Evolutionary conservation across 2,888 invertebrate genomes (phyloP).

Genomic region (Escarpia spicata): DNA sequence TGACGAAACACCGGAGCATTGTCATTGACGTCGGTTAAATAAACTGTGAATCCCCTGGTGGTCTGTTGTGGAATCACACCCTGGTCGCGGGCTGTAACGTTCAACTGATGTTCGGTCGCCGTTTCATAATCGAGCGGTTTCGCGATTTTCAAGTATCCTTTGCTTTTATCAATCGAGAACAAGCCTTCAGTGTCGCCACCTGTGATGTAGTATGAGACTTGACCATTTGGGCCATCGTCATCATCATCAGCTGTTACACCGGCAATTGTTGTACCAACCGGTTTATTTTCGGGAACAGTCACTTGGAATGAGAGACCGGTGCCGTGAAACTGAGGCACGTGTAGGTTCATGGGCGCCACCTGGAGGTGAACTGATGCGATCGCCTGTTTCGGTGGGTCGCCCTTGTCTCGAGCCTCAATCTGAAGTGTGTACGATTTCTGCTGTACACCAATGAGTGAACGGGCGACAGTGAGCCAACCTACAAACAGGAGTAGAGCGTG

Average conservation of each 20-base stretch:
- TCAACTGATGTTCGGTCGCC: slow-evolving; percentile 83
- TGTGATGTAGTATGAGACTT: slow-evolving; percentile 88
- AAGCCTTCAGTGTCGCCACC: slow-evolving; percentile 79
- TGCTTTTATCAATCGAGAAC: slow-evolving; percentile 80
- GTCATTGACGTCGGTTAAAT: slow-evolving; percentile 86
- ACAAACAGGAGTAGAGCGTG: slow-evolving; percentile 36
- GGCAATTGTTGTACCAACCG: slow-evolving; percentile 87
- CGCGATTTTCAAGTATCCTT: slow-evolving; percentile 83
- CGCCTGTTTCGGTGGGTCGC: slow-evolving; percentile 86
- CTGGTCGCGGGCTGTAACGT: slow-evolving; percentile 87
- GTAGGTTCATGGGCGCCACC: slow-evolving; percentile 81
- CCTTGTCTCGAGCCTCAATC: slow-evolving; percentile 84
- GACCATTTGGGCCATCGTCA: slow-evolving; percentile 82
- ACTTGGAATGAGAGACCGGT: slow-evolving; percentile 78
- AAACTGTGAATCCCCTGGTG: slow-evolving; percentile 83
- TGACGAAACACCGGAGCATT: slow-evolving; percentile 89
- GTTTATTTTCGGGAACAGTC: slow-evolving; percentile 84
- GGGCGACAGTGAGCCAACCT: slow-evolving; percentile 78
- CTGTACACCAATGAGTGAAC: slow-evolving; percentile 68
- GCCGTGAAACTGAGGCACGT: slow-evolving; percentile 77
- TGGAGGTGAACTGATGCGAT: slow-evolving; percentile 72
- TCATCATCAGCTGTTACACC: slow-evolving; percentile 74
- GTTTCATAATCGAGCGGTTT: slow-evolving; percentile 87
- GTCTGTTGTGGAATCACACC: slow-evolving; percentile 83
- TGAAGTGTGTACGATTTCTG: slow-evolving; percentile 73